phyloP scores from a whole-genome alignment of 92 coral and sea anemone species.

The Desmophyllum pertusum region DNA sequence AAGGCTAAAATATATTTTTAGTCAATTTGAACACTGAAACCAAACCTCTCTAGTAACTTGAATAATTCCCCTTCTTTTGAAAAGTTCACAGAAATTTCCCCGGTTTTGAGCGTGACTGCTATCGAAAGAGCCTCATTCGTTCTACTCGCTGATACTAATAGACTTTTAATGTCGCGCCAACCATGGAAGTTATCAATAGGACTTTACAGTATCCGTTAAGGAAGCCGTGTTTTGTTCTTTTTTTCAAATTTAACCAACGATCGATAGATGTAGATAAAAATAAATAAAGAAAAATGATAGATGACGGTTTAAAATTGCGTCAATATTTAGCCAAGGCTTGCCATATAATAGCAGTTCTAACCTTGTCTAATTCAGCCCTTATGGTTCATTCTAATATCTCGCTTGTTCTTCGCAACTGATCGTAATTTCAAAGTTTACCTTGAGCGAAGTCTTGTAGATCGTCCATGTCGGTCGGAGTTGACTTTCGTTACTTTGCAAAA shows the following conservation, averaged over 20 bases:
- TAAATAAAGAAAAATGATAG: slow-evolving; percentile 12
- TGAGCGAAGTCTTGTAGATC: slow-evolving; percentile 14
- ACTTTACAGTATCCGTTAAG: not conserved
- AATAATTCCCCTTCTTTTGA: not conserved
- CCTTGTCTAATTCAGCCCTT: not conserved
- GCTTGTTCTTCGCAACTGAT: not conserved
- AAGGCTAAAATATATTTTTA: not conserved
- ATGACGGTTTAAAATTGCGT: not conserved
- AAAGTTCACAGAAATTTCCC: not conserved
- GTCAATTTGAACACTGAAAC: not conserved
- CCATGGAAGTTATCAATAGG: not conserved
- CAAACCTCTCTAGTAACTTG: not conserved
- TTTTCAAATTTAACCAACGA: slow-evolving; percentile 2
- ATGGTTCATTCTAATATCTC: not conserved
- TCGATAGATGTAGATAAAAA: not conserved
- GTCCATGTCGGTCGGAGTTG: slow-evolving; percentile 9
- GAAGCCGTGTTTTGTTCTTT: slow-evolving; percentile 12
- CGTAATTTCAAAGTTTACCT: slow-evolving; percentile 8
- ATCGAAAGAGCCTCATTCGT: not conserved
- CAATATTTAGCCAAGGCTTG: not conserved
- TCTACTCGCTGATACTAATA: not conserved
- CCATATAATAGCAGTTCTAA: not conserved
- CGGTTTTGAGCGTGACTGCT: not conserved
- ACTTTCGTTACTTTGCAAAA: not conserved
- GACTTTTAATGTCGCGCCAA: not conserved